A percentile compares a stretch with the other conserved stretches of the same genome.
Evolutionary conservation across 1,140 invertebrate genomes (phyloP).

Genomic region (Physella acuta): DNA sequence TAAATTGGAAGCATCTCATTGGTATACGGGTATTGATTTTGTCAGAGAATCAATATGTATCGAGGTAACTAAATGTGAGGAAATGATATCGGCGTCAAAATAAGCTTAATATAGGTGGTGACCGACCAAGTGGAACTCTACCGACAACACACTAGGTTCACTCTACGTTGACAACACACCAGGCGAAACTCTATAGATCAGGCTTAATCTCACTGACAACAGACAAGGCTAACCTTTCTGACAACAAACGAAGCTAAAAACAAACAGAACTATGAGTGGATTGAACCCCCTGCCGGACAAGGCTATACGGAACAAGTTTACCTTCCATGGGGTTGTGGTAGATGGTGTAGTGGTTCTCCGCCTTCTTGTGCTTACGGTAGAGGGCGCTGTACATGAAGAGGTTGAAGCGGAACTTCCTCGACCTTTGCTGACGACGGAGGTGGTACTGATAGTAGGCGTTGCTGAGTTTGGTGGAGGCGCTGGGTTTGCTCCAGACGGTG

Average conservation of each 20-base stretch:
- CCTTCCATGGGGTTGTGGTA: conserved; percentile 28
- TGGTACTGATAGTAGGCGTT: conserved; percentile 7
- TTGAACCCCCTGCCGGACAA: neutral
- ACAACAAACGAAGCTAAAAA: neutral
- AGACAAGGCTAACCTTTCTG: neutral
- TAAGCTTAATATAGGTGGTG: too few species aligned
- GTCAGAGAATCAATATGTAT: too few species aligned
- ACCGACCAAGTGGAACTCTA: too few species aligned
- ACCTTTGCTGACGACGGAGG: conserved; percentile 7
- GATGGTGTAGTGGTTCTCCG: conserved; percentile 12
- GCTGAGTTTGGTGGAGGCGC: neutral
- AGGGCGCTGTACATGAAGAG: conserved; percentile 23
- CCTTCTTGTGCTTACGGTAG: conserved; percentile 21
- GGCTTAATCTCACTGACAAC: too few species aligned
- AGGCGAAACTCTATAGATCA: too few species aligned
- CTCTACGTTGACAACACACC: too few species aligned
- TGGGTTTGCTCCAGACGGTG: neutral
- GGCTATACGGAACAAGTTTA: conserved; percentile 9
- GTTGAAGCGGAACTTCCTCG: conserved; percentile 21
- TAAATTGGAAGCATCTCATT: too few species aligned
- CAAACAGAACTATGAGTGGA: neutral
- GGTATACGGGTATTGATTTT: too few species aligned
- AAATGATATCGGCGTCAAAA: too few species aligned
- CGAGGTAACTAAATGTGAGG: too few species aligned
- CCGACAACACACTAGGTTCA: too few species aligned